Evolutionary conservation across 2,888 invertebrate genomes (phyloP), one percentile per base, ranked within the genome.

Genomic region (Troides aeacus): DNA sequence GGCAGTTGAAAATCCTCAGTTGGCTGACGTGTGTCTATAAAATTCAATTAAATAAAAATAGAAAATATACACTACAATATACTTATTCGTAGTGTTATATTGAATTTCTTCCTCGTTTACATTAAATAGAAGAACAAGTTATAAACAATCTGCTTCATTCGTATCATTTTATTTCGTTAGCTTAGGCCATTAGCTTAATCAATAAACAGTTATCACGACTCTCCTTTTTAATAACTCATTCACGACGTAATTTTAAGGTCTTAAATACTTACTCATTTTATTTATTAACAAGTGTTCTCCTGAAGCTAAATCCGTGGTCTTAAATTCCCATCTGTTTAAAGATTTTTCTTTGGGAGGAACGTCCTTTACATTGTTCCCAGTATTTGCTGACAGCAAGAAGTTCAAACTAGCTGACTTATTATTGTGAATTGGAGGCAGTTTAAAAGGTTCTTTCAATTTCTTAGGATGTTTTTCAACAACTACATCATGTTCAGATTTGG

Each of bases 341-440:
- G 58, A 53, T 56, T 72, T 76, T 21, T 81, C 78, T 56, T 70
- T 78, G 74, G 77, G 4, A 82, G 80, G 42, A 81, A 69, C 1
- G 76, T 78, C 2, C 74, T 75, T 8, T 77, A 67, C 63, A 79
- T 82, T 46, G 69, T 73, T 12, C 76, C 62, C 61, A 70, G 73
- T 39, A 71, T 79, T 79, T 7, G 81, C 68, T n/a, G 81, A 78
- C 74, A 90, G 86, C 8, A 88, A 72, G 66, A 83, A 84, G 72
- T 84, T 85, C 17, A 87, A 77, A 73, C 85, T 81, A 71, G 80
- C 80, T 15, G 82, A 82, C 12, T 77, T 72, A 67, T 80, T 77
- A 46, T 75, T 85, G n/a, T 81, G 77, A 68, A 91, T 87, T 0
- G 88, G 86, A 12, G 92, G 92, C 61, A 92, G 76, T 75, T 83